phyloP scores from a whole-genome alignment of 2,113 vertebrate species.

The Malurus melanocephalus region DNA sequence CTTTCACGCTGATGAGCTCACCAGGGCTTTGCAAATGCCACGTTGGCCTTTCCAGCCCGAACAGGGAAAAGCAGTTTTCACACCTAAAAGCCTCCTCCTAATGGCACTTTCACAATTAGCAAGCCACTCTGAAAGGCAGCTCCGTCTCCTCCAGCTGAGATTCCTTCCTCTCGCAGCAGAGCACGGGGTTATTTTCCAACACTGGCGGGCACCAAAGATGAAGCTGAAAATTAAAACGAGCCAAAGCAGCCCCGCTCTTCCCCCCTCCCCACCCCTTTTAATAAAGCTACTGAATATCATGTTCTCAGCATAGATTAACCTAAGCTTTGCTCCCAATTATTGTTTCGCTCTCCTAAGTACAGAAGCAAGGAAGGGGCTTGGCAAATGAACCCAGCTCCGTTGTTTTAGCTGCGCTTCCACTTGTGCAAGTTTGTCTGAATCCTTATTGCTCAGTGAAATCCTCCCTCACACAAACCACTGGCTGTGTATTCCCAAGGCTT shows the following conservation, averaged over 20 bases:
- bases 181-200: background rate
- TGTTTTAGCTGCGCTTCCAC: background rate
- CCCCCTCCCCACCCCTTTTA: background rate
- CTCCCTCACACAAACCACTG: background rate
- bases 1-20: background rate
- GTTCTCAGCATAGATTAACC: background rate
- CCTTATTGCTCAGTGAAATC: background rate
- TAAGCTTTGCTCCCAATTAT: conserved; percentile 53
- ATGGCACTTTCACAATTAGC: background rate
- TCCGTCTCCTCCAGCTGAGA: background rate
- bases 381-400: background rate
- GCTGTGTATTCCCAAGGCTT: background rate
- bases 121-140: background rate
- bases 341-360: background rate
- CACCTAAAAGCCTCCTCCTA: background rate
- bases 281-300: conserved; percentile 27
- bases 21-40: conserved; percentile 15
- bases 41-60: background rate
- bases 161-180: background rate
- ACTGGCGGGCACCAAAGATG: background rate
- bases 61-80: background rate
- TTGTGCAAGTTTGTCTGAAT: background rate
- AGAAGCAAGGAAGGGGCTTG: conserved; percentile 3
- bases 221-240: conserved; percentile 3
- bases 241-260: background rate